Conservation (phyloP, 2,797 vertebrate species). For the Chaetophractus vellerosus region DNA sequence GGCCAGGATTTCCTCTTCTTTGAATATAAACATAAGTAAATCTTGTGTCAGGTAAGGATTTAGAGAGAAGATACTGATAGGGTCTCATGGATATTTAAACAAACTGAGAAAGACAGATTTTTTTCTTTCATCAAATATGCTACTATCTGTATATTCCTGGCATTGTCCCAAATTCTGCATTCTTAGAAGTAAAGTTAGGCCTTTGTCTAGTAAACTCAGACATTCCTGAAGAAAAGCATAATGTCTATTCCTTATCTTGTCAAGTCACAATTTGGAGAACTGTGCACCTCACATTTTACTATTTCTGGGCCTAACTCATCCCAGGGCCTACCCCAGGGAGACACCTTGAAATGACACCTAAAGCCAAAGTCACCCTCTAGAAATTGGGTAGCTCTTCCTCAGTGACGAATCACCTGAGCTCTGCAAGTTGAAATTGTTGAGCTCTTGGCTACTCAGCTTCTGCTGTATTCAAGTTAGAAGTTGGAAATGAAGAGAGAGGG, state of each 20-base stretch:
- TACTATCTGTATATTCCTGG: conserved; percentile 14
- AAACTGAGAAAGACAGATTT: neutral
- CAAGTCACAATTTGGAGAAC: neutral
- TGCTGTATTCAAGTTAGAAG: neutral
- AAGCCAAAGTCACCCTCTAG: neutral
- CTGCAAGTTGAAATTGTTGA: neutral
- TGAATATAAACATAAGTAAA: neutral
- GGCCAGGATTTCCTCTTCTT: neutral
- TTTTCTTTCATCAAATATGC: neutral
- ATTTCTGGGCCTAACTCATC: neutral
- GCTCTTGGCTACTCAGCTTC: neutral
- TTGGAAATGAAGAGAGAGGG: neutral
- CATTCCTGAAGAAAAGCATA: conserved; percentile 28
- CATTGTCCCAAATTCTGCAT: neutral
- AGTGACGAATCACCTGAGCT: neutral
- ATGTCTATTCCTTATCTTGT: neutral
- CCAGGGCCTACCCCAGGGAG: neutral
- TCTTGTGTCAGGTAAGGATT: neutral
- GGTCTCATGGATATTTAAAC: neutral
- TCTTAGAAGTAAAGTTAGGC: conserved; percentile 1
- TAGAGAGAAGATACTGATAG: neutral
- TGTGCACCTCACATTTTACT: neutral
- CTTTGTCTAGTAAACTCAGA: conserved; percentile 64
- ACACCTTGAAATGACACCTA: neutral
- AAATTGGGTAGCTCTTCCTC: neutral